Percentiles rank a stretch among this genome's conserved stretches.
Conservation (phyloP, 2,888 invertebrate species). For the Eulithis testata region DNA sequence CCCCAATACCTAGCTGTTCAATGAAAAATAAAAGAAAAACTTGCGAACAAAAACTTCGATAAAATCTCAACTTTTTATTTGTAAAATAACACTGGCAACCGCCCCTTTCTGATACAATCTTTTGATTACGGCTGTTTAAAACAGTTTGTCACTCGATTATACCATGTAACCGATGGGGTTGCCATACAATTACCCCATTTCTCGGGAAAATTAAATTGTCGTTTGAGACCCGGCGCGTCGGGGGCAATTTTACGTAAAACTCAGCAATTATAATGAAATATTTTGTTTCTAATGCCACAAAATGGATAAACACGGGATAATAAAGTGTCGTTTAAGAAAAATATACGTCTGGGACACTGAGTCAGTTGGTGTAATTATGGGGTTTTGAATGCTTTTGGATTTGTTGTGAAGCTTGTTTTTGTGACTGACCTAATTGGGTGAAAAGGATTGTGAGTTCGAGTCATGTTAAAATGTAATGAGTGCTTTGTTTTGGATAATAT, state of each 20-base stretch:
- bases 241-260: slow-evolving; percentile 71
- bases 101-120: slow-evolving; percentile 48
- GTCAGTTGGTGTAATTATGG: slow-evolving; percentile 61
- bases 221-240: slow-evolving; percentile 66
- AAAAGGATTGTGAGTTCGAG: slow-evolving; percentile 31
- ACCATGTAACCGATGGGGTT: slow-evolving; percentile 70
- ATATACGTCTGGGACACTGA: slow-evolving; percentile 64
- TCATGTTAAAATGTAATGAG: slow-evolving; percentile 20
- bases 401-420: slow-evolving; percentile 41
- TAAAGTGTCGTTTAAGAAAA: slow-evolving; percentile 83
- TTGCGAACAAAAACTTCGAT: slow-evolving; percentile 29
- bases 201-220: slow-evolving; percentile 75
- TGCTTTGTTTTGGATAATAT: slow-evolving; percentile 19
- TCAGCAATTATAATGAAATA: slow-evolving; percentile 62
- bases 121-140: slow-evolving; percentile 71
- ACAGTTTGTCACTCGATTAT: slow-evolving; percentile 82
- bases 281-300: slow-evolving; percentile 77
- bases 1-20: neutral
- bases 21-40: slow-evolving; percentile 20
- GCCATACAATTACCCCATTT: slow-evolving; percentile 73
- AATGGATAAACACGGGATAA: slow-evolving; percentile 77
- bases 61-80: slow-evolving; percentile 31
- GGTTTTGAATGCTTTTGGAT: slow-evolving; percentile 52
- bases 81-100: slow-evolving; percentile 45
- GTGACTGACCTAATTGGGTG: slow-evolving; percentile 35